Evolutionary conservation across 2,888 invertebrate genomes (phyloP), one percentile per base, ranked within the genome.

Genomic region (Drosophila histrio): DNA sequence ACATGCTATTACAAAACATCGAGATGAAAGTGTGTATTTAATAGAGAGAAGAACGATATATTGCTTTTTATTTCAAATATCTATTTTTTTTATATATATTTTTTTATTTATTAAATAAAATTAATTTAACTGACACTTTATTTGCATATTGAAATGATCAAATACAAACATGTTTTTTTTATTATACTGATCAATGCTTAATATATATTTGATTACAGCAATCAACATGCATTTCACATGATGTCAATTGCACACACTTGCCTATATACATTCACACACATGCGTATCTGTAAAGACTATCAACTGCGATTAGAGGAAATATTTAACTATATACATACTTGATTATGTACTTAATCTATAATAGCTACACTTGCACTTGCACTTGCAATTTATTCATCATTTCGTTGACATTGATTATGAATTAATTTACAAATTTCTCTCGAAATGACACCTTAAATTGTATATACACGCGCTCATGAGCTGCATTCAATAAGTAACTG

Each of bases 381-480:
- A 52, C 53, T 53, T 41, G 41, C 13, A 41, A 34, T 72, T 62
- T 66, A 54, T 67, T 69, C 63, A 54, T 59, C 58, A 46, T 56
- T 64, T 44, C 24, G 50, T 46, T 71, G 74, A 63, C 58, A 53
- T 59, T 72, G 62, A 49, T 87, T 84, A 71, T 84, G 71, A 80
- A 81, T 84, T 69, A 56, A 72, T 75, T 84, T 78, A 78, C 87
- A 80, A 69, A 87, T 73, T 66, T 79, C 19, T 34, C 54, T 63
- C 41, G 54, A 24, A 62, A 53, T 73, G 56, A 69, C 85, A 67
- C 68, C 63, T 82, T 43, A 46, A 66, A 57, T 54, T 73, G 46
- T 87, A 87, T 82, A 75, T 82, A 87, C 81, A 82, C 78, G 87
- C 62, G 85, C 39, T 78, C 53, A 61, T 53, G 65, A 61, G 69